Base-by-base conservation (phyloP, 2,797 vertebrate species). In the Xiphophorus birchmanni region DNA sequence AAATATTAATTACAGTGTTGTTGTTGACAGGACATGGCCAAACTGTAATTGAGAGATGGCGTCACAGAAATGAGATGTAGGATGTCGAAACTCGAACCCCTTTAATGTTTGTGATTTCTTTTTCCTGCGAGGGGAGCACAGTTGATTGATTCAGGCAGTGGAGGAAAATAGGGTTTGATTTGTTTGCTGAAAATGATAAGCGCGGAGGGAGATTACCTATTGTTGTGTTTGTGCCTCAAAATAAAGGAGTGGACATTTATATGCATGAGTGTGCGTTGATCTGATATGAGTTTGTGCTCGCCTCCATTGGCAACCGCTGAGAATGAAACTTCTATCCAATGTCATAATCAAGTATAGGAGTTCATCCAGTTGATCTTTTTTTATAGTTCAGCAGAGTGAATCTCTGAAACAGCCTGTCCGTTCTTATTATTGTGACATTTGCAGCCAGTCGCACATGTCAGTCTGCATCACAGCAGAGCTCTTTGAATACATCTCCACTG, bases 1-100 rank as follows among this genome's bases (percentile, higher is more conserved):
- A 91, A 93, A 92, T 91, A 93, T 90, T 89, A 94, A 94, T 92
- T 81, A 88, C 47, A 7, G 17, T 2, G 48, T 76, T 75, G 40
- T 83, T 88, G 87, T 84, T 79, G 86, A 85, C 76, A 73, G 84
- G 82, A 85, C 77, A 63, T 77, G 44, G 73, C 73, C 79, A 77
- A 87, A 84, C 71, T 80, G 73, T 92, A 88, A 92, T 91, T 84
- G 86, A 84, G 82, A 91, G 84, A 81, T 84, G 44, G 80, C 60
- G 80, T 80, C 21, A 69, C 81, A 87, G 80, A 84, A 90, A 87
- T 85, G 73, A 82, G 83, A 76, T 76, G 80, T 77, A 45, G 69
- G 80, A 54, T 80, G 82, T 86, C 86, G 85, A 88, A 85, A 87
- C 87, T 86, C 48, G 74, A 86, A 74, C 75, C 73, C 10, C 45